phyloP scores from a whole-genome alignment of 2,888 invertebrate genomes.

The Agrypnus murinus region DNA sequence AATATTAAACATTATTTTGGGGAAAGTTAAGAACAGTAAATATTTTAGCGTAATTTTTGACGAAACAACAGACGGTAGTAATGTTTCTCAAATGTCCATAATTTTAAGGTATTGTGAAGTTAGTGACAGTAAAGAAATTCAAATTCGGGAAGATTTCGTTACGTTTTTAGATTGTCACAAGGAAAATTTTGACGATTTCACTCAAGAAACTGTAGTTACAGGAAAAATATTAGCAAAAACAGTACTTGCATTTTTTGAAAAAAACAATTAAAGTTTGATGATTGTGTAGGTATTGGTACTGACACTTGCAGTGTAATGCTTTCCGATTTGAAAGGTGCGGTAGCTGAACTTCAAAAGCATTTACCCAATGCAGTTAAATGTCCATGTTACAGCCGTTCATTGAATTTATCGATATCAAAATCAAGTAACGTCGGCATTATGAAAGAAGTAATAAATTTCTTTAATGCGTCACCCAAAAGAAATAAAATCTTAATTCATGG shows the following conservation, averaged over 20 bases:
- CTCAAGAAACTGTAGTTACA: too few relatives aligned
- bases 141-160: constrained; percentile 19
- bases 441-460: not conserved
- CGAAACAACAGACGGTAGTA: not conserved
- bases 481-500: not conserved
- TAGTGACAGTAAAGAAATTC: not conserved
- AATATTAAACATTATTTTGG: constrained; percentile 21
- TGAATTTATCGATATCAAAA: not conserved
- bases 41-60: constrained; percentile 10
- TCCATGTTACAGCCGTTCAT: not conserved
- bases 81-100: constrained; percentile 12
- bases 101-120: constrained; percentile 8
- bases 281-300: not conserved
- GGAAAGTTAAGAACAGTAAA: not conserved
- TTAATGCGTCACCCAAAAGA: not conserved
- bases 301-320: not conserved
- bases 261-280: not conserved
- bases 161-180: too few relatives aligned
- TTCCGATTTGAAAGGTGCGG: not conserved
- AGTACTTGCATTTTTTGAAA: not conserved
- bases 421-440: not conserved
- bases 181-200: not conserved
- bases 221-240: too few relatives aligned
- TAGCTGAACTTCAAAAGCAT: not conserved
- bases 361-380: not conserved